Evolutionary conservation across 2,888 invertebrate genomes (phyloP).

Genomic region (Acronicta aceris): DNA sequence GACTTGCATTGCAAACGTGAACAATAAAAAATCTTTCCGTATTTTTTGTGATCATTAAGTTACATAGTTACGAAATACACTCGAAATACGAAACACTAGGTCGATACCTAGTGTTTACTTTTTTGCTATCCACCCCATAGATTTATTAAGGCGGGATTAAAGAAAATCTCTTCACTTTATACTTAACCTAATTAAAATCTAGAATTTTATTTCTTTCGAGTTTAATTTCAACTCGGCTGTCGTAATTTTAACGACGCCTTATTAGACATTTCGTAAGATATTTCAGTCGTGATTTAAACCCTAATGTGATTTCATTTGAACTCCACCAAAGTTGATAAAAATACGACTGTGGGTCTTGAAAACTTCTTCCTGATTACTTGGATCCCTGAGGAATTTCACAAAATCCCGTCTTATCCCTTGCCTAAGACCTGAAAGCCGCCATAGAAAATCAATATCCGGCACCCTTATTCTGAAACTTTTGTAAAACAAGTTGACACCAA

Average conservation of each 20-base stretch:
- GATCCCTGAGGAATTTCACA: constrained; percentile 51
- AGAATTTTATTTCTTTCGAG: constrained; percentile 34
- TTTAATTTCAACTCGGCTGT: constrained; percentile 33
- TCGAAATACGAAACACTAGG: no score
- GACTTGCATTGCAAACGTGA: constrained; percentile 8
- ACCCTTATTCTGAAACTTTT: constrained; percentile 57
- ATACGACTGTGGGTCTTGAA: constrained; percentile 27
- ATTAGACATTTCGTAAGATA: constrained; percentile 41
- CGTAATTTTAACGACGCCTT: constrained; percentile 35
- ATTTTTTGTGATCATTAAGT: constrained; percentile 27
- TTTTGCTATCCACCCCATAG: constrained; percentile 26
- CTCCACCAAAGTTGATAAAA: constrained; percentile 15
- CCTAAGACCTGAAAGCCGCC: constrained; percentile 54
- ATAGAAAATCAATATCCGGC: constrained; percentile 51
- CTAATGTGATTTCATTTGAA: constrained; percentile 19
- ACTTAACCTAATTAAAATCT: constrained; percentile 53
- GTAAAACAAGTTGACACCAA: constrained; percentile 36
- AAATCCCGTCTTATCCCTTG: constrained; percentile 56
- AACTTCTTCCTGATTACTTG: constrained; percentile 60
- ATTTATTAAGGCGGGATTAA: constrained; percentile 40
- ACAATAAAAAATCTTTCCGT: constrained; percentile 12
- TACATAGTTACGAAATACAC: constrained; percentile 33
- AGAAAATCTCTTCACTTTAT: constrained; percentile 44
- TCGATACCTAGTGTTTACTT: constrained; percentile 32
- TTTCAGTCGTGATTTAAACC: constrained; percentile 40